Conservation (phyloP, 1,140 invertebrate species). For the Drosophila setifemur region DNA sequence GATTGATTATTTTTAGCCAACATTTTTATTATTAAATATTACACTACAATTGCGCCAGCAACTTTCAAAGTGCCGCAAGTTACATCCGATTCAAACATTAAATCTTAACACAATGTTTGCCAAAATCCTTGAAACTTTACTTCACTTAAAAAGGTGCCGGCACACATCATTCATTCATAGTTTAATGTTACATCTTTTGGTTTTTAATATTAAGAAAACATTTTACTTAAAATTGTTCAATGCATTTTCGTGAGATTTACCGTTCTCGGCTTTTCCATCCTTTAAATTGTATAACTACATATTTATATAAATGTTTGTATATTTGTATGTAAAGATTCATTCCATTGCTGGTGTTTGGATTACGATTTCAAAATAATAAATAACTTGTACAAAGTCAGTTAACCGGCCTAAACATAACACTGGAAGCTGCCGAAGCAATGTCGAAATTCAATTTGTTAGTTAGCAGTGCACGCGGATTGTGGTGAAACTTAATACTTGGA, state of each 20-base stretch:
- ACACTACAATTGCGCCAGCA: conserved; percentile 33
- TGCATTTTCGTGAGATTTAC: conserved; percentile 66
- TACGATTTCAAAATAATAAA: conserved; percentile 21
- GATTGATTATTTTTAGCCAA: conserved; percentile 58
- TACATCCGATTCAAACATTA: neutral
- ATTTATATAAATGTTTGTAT: conserved; percentile 55
- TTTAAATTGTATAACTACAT: conserved; percentile 67
- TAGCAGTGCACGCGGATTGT: conserved; percentile 19
- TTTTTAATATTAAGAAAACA: conserved; percentile 47
- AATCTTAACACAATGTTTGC: neutral
- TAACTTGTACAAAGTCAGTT: conserved; percentile 22
- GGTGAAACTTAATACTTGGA: conserved; percentile 59
- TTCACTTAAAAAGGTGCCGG: neutral
- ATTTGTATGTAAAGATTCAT: conserved; percentile 57
- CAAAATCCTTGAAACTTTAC: neutral
- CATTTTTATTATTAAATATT: conserved; percentile 67
- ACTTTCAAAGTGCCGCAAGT: neutral
- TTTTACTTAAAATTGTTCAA: conserved; percentile 75
- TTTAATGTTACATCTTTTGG: conserved; percentile 35
- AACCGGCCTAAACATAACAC: conserved; percentile 43
- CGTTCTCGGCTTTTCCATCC: conserved; percentile 23
- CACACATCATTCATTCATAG: conserved; percentile 28
- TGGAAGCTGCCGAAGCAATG: conserved; percentile 56
- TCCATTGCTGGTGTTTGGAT: conserved; percentile 15
- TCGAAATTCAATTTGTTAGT: conserved; percentile 4